These are phyloP conservation scores for Phasia obesa DNA, from an alignment of 2,888 invertebrate genomes.

Conservation along the genomic window DNA sequence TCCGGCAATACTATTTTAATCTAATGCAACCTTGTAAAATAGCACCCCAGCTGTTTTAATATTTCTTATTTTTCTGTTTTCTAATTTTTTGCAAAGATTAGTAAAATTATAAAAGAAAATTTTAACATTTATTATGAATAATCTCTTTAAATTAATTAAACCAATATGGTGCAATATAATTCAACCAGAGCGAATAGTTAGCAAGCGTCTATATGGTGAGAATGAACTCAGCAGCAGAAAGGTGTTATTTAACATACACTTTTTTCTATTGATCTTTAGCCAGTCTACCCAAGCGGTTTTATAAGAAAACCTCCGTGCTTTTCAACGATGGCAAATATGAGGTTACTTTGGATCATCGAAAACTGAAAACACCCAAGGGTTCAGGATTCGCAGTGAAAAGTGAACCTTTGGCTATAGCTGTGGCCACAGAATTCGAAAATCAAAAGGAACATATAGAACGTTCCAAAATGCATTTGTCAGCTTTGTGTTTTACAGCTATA, in stretches of 20 bases:
- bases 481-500: slow-evolving; percentile 93
- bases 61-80: neutral
- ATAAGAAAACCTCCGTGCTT: slow-evolving; percentile 88
- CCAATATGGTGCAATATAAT: slow-evolving; percentile 48
- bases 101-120: slow-evolving; percentile 64
- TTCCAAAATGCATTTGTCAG: slow-evolving; percentile 95
- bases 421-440: slow-evolving; percentile 97
- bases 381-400: slow-evolving; percentile 89
- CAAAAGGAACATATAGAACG: slow-evolving; percentile 90
- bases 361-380: slow-evolving; percentile 95
- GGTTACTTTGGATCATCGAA: slow-evolving; percentile 93
- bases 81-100: neutral
- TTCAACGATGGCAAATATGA: slow-evolving; percentile 89
- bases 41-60: neutral
- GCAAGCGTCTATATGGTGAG: slow-evolving; percentile 75
- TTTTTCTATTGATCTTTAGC: slow-evolving; percentile 68
- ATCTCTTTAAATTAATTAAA: slow-evolving; percentile 55
- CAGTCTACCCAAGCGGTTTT: slow-evolving; percentile 87
- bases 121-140: slow-evolving; percentile 59
- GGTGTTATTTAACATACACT: slow-evolving; percentile 59
- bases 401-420: slow-evolving; percentile 94
- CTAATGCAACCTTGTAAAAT: neutral
- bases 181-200: slow-evolving; percentile 28
- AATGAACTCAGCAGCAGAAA: neutral
- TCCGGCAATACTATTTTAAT: neutral